A percentile compares a stretch with the other conserved stretches of the same genome.
phyloP scores from a whole-genome alignment of 2,888 invertebrate genomes.

The Nematopogon swammerdamellus region DNA sequence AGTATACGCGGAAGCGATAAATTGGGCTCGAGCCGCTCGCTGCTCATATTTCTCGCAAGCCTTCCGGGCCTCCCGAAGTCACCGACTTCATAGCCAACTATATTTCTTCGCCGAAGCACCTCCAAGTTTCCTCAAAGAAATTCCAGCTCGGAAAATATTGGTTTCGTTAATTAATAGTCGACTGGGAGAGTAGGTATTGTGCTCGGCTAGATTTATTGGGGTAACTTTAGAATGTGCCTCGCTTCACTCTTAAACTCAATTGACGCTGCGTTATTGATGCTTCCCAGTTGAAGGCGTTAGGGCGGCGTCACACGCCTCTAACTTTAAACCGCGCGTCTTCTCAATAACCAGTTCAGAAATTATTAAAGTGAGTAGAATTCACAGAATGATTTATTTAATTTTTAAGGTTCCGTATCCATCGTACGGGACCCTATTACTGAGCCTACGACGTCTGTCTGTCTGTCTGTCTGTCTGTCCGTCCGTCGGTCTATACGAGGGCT shows the following conservation, averaged over 20 bases:
- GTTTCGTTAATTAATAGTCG: conserved; percentile 42
- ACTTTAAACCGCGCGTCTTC: too few species aligned
- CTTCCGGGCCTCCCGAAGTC: too few species aligned
- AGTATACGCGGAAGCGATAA: neutral
- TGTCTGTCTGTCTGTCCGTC: too few species aligned
- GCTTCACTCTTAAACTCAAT: conserved; percentile 32
- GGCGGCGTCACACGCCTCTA: conserved; percentile 19
- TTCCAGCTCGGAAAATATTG: conserved; percentile 36
- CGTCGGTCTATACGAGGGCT: too few species aligned
- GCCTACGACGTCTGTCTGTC: too few species aligned
- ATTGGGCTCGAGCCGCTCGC: neutral
- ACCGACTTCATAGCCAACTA: conserved; percentile 41
- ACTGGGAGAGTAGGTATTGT: conserved; percentile 30
- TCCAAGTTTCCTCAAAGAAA: conserved; percentile 43
- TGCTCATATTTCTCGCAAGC: neutral
- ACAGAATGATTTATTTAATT: too few species aligned
- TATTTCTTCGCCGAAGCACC: conserved; percentile 33
- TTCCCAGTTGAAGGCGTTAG: conserved; percentile 17
- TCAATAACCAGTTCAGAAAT: too few species aligned
- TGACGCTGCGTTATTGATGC: conserved; percentile 46
- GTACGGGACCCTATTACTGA: too few species aligned
- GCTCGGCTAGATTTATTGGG: conserved; percentile 50
- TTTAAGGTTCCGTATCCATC: too few species aligned
- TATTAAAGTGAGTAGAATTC: too few species aligned
- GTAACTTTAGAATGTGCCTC: conserved; percentile 54